Evolutionary conservation across 2,888 invertebrate genomes (phyloP).

Genomic region (Melipona bicolor): DNA sequence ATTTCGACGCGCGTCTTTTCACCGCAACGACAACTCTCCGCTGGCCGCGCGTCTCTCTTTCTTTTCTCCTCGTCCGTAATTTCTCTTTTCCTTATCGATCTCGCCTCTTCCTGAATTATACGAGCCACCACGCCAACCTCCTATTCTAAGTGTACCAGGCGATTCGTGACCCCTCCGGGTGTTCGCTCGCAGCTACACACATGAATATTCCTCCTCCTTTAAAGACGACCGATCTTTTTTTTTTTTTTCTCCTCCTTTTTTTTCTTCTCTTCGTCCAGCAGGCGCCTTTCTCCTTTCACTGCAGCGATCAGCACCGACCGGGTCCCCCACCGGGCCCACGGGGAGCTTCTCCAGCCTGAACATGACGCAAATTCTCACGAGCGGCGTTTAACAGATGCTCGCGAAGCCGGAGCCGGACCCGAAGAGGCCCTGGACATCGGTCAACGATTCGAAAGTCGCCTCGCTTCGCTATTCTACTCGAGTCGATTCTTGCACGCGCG

Average conservation of each 20-base stretch:
- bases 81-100: conserved; percentile 53
- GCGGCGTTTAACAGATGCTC: conserved; percentile 38
- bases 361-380: conserved; percentile 72
- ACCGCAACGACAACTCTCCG: not conserved
- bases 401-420: conserved; percentile 57
- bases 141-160: not conserved
- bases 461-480: conserved; percentile 14
- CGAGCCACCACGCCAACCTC: conserved; percentile 1
- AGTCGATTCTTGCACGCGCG: not conserved
- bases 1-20: conserved; percentile 4
- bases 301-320: conserved; percentile 41
- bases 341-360: conserved; percentile 63
- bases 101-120: conserved; percentile 28
- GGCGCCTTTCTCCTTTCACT: conserved; percentile 83
- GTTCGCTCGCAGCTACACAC: conserved; percentile 2
- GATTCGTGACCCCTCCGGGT: conserved; percentile 22
- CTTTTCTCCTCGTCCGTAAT: conserved; percentile 55
- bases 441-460: conserved; percentile 78
- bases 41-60: not conserved
- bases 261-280: conserved; percentile 60
- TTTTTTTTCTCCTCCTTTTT: conserved; percentile 35
- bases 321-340: conserved; percentile 45
- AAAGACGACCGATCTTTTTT: conserved; percentile 45
- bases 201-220: conserved; percentile 36
- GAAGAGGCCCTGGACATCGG: conserved; percentile 64